Evolutionary conservation across 2,113 vertebrate species (phyloP).

Genomic region (Psophia crepitans): DNA sequence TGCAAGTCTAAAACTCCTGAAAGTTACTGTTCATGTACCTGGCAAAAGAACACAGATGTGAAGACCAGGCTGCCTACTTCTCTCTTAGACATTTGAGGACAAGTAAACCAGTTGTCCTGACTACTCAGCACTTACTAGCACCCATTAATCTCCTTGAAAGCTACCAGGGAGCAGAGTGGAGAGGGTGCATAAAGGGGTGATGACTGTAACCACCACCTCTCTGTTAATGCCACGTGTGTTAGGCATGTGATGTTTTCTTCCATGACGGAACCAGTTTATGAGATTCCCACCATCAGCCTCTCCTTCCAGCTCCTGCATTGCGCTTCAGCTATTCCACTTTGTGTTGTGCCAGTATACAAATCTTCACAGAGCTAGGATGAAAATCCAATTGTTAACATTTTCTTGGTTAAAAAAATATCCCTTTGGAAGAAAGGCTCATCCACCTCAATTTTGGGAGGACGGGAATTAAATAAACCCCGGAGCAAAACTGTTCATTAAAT

Average conservation of each 20-base stretch:
- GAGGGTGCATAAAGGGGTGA: neutral
- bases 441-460: neutral
- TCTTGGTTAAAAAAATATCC: neutral
- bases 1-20: neutral
- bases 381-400: neutral
- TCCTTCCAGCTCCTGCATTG: neutral
- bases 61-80: neutral
- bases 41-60: neutral
- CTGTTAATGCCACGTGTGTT: neutral
- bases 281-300: neutral
- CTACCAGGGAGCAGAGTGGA: neutral
- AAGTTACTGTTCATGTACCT: neutral
- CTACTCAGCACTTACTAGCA: neutral
- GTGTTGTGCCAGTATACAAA: neutral
- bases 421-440: neutral
- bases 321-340: neutral
- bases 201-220: neutral
- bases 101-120: neutral
- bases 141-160: neutral
- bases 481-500: neutral
- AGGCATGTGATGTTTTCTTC: neutral
- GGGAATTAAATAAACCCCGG: neutral
- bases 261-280: neutral
- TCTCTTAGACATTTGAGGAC: neutral
- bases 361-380: neutral